Conservation (phyloP, 1,140 invertebrate genomes). For the Steinernema khuongi region DNA sequence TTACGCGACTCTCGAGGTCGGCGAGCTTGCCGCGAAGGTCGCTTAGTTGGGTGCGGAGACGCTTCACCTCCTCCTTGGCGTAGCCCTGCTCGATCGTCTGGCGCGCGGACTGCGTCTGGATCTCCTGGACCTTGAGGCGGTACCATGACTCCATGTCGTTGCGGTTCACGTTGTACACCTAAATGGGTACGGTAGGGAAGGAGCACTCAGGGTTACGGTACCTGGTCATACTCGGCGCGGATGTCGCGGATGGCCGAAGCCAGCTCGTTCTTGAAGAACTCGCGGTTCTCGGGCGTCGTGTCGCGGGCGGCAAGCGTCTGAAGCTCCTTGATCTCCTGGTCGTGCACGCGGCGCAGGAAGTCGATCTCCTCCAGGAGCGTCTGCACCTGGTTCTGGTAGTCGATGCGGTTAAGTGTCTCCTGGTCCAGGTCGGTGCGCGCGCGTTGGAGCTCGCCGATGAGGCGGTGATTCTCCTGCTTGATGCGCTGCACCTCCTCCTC, state of each 20-base stretch:
- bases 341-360: constrained; percentile 51
- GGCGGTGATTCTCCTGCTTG: constrained; percentile 45
- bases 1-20: constrained; percentile 61
- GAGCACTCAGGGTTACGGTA: not conserved
- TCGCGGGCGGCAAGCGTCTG: constrained; percentile 61
- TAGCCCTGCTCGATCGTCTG: constrained; percentile 55
- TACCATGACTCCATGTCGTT: constrained; percentile 60
- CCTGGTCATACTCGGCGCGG: constrained; percentile 61
- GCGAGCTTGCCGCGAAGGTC: constrained; percentile 60
- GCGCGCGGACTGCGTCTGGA: constrained; percentile 61
- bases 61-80: constrained; percentile 61
- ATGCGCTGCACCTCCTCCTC: constrained; percentile 44
- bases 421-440: constrained; percentile 51
- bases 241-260: constrained; percentile 62
- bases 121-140: constrained; percentile 60
- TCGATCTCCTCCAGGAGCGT: constrained; percentile 53
- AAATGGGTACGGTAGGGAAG: constrained; percentile 17
- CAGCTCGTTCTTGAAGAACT: constrained; percentile 62
- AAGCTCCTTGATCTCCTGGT: constrained; percentile 62
- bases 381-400: constrained; percentile 55
- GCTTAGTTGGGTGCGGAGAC: constrained; percentile 59
- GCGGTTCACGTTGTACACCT: constrained; percentile 61
- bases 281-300: constrained; percentile 62
- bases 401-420: constrained; percentile 52
- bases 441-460: constrained; percentile 44